phyloP scores from a whole-genome alignment of 2,888 invertebrate genomes.

The Eristalis intricaria region DNA sequence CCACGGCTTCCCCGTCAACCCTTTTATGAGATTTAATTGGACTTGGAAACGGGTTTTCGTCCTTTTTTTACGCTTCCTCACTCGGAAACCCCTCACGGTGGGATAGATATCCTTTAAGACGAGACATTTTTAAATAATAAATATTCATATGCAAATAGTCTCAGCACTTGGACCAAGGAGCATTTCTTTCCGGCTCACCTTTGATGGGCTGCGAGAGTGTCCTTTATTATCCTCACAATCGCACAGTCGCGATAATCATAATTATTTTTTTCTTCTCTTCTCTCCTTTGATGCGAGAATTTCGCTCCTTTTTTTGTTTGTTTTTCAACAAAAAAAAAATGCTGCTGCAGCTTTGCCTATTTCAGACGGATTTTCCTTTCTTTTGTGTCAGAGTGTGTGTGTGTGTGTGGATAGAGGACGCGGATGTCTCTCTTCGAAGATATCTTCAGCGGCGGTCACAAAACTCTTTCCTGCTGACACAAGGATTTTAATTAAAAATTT shows the following conservation, averaged over 20 bases:
- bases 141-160: constrained; percentile 70
- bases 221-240: constrained; percentile 67
- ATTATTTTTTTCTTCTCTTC: constrained; percentile 47
- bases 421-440: constrained; percentile 35
- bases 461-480: constrained; percentile 69
- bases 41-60: constrained; percentile 61
- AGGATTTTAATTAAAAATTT: constrained; percentile 72
- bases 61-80: constrained; percentile 17
- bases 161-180: constrained; percentile 14
- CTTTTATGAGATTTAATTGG: constrained; percentile 60
- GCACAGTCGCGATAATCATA: constrained; percentile 65
- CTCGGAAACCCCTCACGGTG: constrained; percentile 48
- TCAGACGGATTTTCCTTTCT: constrained; percentile 14
- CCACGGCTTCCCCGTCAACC: constrained; percentile 25
- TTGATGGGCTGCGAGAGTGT: constrained; percentile 26
- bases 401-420: not conserved
- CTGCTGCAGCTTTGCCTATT: constrained; percentile 41
- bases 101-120: constrained; percentile 61
- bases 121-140: constrained; percentile 43
- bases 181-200: constrained; percentile 38
- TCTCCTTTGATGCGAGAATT: constrained; percentile 27
- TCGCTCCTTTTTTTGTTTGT: constrained; percentile 2
- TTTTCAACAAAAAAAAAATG: not conserved
- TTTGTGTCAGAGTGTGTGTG: not conserved
- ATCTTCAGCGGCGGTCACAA: constrained; percentile 53